Evolutionary conservation across 2,888 invertebrate species (phyloP).

Genomic region (Cremastobaeus sp.): DNA sequence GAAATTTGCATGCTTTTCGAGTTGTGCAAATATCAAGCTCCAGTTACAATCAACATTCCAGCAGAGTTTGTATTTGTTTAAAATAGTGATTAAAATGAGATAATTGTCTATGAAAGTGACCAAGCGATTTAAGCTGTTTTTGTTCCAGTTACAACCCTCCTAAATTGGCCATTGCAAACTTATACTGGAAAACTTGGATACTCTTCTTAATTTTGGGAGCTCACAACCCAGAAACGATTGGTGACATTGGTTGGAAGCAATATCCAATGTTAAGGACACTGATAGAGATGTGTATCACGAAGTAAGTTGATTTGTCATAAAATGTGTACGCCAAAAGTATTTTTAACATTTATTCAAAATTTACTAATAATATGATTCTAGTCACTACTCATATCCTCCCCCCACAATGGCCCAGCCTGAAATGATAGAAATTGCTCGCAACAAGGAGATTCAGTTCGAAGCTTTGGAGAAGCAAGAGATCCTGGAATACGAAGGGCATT

Average conservation of each 20-base stretch:
- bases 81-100: too few species aligned
- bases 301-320: conserved; percentile 82
- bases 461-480: conserved; percentile 88
- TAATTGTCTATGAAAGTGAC: too few species aligned
- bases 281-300: conserved; percentile 98
- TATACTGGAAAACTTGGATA: conserved; percentile 97
- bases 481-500: conserved; percentile 92
- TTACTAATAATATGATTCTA: too few species aligned
- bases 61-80: conserved; percentile 81
- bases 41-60: conserved; percentile 94
- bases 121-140: too few species aligned
- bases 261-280: conserved; percentile 94
- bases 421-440: conserved; percentile 81
- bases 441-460: conserved; percentile 84
- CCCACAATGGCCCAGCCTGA: conserved; percentile 82
- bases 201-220: conserved; percentile 92
- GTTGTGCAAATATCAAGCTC: conserved; percentile 93
- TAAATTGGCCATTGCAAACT: conserved; percentile 91
- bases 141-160: conserved; percentile 87
- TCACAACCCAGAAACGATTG: conserved; percentile 94
- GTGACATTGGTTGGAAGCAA: conserved; percentile 90
- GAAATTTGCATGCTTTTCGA: conserved; percentile 95
- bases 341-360: too few species aligned
- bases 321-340: too few species aligned
- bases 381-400: conserved; percentile 85